Evolutionary conservation across 1,140 invertebrate species (phyloP).

Genomic region (Drosophila ficusphila): DNA sequence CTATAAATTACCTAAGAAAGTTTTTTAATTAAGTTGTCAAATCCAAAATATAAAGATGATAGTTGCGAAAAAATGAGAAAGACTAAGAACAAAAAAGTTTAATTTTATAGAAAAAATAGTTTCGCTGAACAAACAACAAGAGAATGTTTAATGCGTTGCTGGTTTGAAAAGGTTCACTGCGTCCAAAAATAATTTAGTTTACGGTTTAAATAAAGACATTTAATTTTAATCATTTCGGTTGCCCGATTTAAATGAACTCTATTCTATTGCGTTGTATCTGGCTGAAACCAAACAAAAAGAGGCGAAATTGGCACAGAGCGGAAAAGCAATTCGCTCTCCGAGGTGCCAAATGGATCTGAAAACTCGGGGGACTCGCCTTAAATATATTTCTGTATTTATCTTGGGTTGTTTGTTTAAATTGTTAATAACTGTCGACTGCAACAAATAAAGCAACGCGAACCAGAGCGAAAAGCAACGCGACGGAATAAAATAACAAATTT

Average conservation of each 20-base stretch:
- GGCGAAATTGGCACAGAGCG: constrained; percentile 25
- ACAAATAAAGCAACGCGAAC: constrained; percentile 48
- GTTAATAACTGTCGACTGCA: constrained; percentile 62
- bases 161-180: constrained; percentile 15
- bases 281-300: neutral
- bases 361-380: constrained; percentile 13
- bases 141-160: neutral
- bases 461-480: constrained; percentile 16
- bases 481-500: constrained; percentile 41
- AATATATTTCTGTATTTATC: constrained; percentile 31
- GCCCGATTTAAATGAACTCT: constrained; percentile 27
- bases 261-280: constrained; percentile 40
- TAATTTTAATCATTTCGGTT: constrained; percentile 33
- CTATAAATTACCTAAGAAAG: neutral
- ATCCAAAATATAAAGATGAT: neutral
- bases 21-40: neutral
- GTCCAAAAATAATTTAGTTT: constrained; percentile 26
- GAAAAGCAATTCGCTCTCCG: constrained; percentile 6
- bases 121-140: neutral
- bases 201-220: constrained; percentile 34
- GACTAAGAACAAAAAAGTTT: neutral
- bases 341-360: constrained; percentile 32
- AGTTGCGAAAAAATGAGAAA: neutral
- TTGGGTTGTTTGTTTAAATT: constrained; percentile 65
- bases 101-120: neutral